phyloP scores from a whole-genome alignment of 2,113 vertebrate species.

The Etheostoma spectabile region DNA sequence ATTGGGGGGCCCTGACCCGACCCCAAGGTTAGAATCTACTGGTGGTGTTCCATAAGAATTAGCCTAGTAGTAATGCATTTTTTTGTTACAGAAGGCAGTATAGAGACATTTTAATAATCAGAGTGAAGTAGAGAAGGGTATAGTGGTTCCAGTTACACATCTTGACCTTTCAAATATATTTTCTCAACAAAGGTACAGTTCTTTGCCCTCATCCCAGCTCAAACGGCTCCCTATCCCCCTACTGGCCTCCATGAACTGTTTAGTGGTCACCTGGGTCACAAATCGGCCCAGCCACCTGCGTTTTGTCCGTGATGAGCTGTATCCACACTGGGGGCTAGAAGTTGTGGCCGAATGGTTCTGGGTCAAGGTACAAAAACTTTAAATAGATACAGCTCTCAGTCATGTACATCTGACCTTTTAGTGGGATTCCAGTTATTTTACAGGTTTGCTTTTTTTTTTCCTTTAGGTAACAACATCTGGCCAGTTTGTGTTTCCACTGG shows the following conservation, averaged over 20 bases:
- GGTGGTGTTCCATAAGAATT: neutral
- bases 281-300: conserved; percentile 92
- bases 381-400: neutral
- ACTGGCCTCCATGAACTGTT: conserved; percentile 87
- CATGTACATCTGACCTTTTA: neutral
- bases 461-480: conserved; percentile 91
- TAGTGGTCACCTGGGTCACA: conserved; percentile 95
- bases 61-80: neutral
- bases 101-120: too few species aligned
- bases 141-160: neutral
- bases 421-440: conserved; percentile 18
- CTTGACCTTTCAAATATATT: conserved; percentile 13
- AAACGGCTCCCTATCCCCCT: conserved; percentile 88
- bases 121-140: too few species aligned
- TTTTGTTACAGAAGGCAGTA: too few species aligned
- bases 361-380: conserved; percentile 90
- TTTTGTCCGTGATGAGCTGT: conserved; percentile 92
- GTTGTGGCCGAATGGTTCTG: conserved; percentile 93
- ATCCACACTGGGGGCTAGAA: conserved; percentile 91
- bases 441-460: rapidly evolving
- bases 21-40: too few species aligned
- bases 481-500: conserved; percentile 93
- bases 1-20: too few species aligned
- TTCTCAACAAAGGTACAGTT: conserved; percentile 84
- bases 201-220: conserved; percentile 89